These are phyloP conservation scores for Drosophila santomea DNA, from an alignment of 1,140 invertebrate species.

Conservation along the genomic window DNA sequence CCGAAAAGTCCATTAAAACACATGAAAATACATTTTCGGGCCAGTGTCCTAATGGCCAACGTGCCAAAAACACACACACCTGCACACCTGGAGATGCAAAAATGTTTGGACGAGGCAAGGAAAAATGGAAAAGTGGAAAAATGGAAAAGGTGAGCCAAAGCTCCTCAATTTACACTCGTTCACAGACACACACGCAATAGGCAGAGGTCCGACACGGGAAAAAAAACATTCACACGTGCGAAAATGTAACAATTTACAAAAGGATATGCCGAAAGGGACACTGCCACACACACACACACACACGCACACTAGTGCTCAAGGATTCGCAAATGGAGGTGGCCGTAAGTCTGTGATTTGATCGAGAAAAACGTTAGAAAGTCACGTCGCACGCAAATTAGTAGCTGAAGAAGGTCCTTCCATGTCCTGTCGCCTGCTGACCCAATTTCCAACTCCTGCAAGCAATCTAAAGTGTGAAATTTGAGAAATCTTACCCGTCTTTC, in stretches of 20 bases:
- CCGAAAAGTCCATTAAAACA: conserved; percentile 77
- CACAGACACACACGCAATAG: conserved; percentile 38
- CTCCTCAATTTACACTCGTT: conserved; percentile 66
- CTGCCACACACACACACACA: conserved; percentile 22
- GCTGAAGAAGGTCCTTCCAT: conserved; percentile 31
- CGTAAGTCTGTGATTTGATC: conserved; percentile 51
- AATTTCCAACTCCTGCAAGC: conserved; percentile 12
- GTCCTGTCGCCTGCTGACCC: conserved; percentile 25
- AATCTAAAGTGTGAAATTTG: conserved; percentile 38
- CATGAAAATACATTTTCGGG: conserved; percentile 68
- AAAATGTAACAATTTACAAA: conserved; percentile 79
- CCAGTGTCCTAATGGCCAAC: conserved; percentile 61
- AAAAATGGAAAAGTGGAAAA: conserved; percentile 49
- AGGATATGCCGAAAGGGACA: conserved; percentile 58
- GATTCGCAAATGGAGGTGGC: conserved; percentile 38
- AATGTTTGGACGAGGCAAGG: conserved; percentile 38
- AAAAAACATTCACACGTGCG: conserved; percentile 62
- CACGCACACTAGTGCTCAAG: conserved; percentile 13
- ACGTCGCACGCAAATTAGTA: conserved; percentile 51
- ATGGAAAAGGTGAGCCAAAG: conserved; percentile 62
- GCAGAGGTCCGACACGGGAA: conserved; percentile 19
- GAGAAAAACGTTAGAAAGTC: conserved; percentile 40
- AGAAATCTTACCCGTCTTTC: conserved; percentile 24
- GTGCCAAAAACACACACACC: conserved; percentile 22
- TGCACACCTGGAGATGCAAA: conserved; percentile 38